phyloP scores from a whole-genome alignment of 1,140 invertebrate species.

The Drosophila mojavensis region DNA sequence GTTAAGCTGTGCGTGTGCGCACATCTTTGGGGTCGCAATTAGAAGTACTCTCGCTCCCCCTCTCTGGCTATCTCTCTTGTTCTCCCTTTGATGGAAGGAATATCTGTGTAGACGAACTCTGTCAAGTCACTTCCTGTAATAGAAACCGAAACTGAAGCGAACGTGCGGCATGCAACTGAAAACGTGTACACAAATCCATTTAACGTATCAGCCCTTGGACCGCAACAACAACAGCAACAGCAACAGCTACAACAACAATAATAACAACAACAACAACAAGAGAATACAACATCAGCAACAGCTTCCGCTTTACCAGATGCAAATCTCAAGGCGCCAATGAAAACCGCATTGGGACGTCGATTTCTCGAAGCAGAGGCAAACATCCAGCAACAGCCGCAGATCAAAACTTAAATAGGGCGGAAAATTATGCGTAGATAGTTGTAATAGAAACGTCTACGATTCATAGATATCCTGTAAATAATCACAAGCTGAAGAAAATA shows the following conservation, averaged over 20 bases:
- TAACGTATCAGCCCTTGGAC: slow-evolving; percentile 18
- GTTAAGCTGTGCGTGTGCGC: slow-evolving; percentile 48
- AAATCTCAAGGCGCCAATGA: slow-evolving; percentile 51
- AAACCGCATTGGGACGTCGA: slow-evolving; percentile 52
- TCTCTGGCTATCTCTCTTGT: background rate
- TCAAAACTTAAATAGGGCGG: slow-evolving; percentile 64
- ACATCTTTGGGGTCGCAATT: slow-evolving; percentile 67
- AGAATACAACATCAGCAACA: slow-evolving; percentile 5
- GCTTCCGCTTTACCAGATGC: slow-evolving; percentile 61
- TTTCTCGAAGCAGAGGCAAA: slow-evolving; percentile 7
- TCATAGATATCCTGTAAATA: background rate
- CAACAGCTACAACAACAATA: too few relatives aligned
- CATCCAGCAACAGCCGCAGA: slow-evolving; percentile 23
- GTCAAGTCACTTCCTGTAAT: slow-evolving; percentile 80
- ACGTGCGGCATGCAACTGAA: slow-evolving; percentile 55
- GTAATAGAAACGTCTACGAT: slow-evolving; percentile 39
- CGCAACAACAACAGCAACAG: background rate
- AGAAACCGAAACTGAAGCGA: slow-evolving; percentile 51
- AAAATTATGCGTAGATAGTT: slow-evolving; percentile 74
- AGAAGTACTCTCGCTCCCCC: slow-evolving; percentile 34
- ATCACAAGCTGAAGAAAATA: background rate
- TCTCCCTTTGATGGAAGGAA: slow-evolving; percentile 45
- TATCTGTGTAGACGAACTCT: slow-evolving; percentile 38
- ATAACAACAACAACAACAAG: background rate
- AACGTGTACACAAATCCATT: slow-evolving; percentile 42